Evolutionary conservation across 2,113 vertebrate species (phyloP).

Genomic region (Xenopus borealis): DNA sequence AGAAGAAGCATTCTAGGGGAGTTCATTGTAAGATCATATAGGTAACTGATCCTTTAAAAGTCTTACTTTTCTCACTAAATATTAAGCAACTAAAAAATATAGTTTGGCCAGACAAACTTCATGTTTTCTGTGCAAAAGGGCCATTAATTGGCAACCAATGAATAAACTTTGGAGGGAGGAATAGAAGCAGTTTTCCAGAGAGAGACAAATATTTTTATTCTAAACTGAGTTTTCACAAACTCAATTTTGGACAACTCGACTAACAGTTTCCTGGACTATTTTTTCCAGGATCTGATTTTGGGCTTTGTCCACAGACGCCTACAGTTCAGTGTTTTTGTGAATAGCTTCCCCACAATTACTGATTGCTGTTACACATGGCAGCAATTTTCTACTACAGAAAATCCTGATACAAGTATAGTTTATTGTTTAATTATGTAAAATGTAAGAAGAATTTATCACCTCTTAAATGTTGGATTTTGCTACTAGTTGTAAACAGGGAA

Average conservation of each 20-base stretch:
- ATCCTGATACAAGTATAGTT: neutral
- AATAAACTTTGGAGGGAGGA: conserved; percentile 2
- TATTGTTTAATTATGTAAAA: conserved; percentile 14
- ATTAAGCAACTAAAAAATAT: too few species aligned
- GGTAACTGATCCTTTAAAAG: too few species aligned
- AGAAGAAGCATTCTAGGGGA: too few species aligned
- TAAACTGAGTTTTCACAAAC: neutral
- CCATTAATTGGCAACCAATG: neutral
- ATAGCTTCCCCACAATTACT: neutral
- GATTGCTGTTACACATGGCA: conserved; percentile 28
- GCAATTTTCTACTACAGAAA: conserved; percentile 26
- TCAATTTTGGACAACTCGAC: neutral
- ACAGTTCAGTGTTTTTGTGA: neutral
- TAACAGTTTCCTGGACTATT: conserved; percentile 13
- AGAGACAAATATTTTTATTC: neutral
- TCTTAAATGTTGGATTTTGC: neutral
- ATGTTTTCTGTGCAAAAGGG: neutral
- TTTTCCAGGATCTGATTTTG: conserved; percentile 7
- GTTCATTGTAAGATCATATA: too few species aligned
- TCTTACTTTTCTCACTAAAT: too few species aligned
- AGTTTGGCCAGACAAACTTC: too few species aligned
- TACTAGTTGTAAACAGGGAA: conserved; percentile 3
- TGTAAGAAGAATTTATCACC: conserved; percentile 2
- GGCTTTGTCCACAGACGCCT: neutral
- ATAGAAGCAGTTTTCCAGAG: conserved; percentile 5